Conservation (phyloP, 2,113 vertebrate species). For the Lepidothrix coronata region DNA sequence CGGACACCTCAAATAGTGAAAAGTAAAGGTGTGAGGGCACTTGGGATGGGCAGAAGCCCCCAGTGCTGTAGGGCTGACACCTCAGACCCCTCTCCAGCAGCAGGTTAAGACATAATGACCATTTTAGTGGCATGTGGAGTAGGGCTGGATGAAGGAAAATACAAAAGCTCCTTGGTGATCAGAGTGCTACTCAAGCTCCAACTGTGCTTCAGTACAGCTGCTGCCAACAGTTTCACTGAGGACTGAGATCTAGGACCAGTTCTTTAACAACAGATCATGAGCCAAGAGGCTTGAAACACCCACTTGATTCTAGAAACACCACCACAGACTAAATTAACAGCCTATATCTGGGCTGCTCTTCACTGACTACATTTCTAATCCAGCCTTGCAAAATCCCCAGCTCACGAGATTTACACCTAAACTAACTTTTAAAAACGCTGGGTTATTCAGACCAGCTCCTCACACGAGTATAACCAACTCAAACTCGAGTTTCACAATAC, state of each 20-base stretch:
- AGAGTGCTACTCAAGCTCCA: neutral
- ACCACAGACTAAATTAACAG: neutral
- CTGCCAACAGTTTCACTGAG: neutral
- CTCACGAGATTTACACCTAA: neutral
- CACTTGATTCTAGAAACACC: neutral
- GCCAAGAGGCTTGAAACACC: neutral
- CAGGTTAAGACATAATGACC: neutral
- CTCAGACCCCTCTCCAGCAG: accelerated
- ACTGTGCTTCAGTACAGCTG: accelerated
- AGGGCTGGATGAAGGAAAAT: neutral
- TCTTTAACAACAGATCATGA: neutral
- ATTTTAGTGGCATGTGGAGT: accelerated
- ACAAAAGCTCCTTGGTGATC: neutral
- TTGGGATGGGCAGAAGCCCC: neutral
- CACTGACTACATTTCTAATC: neutral
- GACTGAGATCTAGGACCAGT: neutral
- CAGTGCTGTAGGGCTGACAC: accelerated
- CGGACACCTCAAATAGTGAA: neutral
- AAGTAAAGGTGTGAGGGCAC: neutral
- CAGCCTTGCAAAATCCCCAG: neutral
- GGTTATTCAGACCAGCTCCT: neutral
- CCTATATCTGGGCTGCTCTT: neutral
- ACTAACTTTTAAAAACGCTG: neutral
- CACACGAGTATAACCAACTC: neutral
- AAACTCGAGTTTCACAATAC: neutral